Evolutionary conservation across 1,140 invertebrate genomes (phyloP).

Genomic region (Drosophila sucinea): DNA sequence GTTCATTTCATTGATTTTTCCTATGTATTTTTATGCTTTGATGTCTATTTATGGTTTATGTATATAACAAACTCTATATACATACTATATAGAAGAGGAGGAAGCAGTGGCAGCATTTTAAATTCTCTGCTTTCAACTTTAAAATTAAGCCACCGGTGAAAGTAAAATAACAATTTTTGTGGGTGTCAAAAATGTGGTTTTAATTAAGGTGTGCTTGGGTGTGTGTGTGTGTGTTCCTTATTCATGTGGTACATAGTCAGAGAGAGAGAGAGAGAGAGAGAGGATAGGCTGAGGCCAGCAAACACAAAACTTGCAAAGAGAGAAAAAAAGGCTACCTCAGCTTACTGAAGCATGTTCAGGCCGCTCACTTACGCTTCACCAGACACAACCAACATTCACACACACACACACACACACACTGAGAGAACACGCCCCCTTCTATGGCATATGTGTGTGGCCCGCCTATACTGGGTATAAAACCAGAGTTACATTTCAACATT

Average conservation of each 20-base stretch:
- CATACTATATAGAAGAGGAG: background rate
- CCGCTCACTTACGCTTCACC: constrained; percentile 44
- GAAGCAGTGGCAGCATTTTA: background rate
- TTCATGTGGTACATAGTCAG: constrained; percentile 49
- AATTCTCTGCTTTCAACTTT: constrained; percentile 1
- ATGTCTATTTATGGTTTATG: constrained; percentile 68
- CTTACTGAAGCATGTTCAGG: constrained; percentile 48
- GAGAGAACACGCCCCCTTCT: background rate
- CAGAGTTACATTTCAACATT: constrained; percentile 73
- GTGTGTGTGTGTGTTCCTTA: constrained; percentile 37
- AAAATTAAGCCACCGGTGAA: background rate
- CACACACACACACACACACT: background rate
- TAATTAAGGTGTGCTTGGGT: constrained; percentile 36
- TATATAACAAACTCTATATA: background rate
- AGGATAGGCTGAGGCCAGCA: background rate
- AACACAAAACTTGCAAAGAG: background rate
- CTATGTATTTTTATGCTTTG: constrained; percentile 65
- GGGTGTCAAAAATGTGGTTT: constrained; percentile 46
- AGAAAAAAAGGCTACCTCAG: constrained; percentile 18
- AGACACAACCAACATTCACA: constrained; percentile 23
- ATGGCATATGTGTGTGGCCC: background rate
- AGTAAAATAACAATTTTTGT: constrained; percentile 21
- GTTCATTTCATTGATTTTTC: constrained; percentile 39
- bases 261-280: background rate
- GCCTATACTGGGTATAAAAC: background rate